Conservation (phyloP, 2,888 invertebrate species). For the Ephialtes manifestator region DNA sequence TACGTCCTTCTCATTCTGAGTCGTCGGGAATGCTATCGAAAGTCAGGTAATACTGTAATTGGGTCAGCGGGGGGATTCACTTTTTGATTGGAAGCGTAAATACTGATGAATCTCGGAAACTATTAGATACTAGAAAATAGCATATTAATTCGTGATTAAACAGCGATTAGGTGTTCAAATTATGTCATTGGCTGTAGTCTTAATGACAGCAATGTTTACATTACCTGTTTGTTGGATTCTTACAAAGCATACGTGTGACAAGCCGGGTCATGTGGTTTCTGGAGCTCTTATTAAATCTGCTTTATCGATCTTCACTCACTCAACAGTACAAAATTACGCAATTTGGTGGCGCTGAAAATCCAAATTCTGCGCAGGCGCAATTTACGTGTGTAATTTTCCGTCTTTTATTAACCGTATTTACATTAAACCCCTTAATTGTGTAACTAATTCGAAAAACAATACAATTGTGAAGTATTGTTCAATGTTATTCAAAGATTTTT, state of each 20-base stretch:
- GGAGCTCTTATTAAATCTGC: constrained; percentile 11
- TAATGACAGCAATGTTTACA: constrained; percentile 7
- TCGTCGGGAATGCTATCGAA: not conserved
- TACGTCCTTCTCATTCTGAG: not conserved
- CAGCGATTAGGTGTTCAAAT: not conserved
- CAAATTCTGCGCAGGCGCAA: not conserved
- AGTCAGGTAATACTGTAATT: constrained; percentile 2
- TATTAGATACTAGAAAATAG: not conserved
- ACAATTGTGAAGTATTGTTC: not conserved
- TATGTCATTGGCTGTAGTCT: not conserved
- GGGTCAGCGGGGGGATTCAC: not conserved
- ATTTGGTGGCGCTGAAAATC: not conserved
- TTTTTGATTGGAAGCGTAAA: not conserved
- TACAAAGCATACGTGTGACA: constrained; percentile 14
- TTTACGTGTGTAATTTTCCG: not conserved
- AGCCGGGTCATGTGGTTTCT: constrained; percentile 21
- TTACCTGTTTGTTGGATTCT: constrained; percentile 23
- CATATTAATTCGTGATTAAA: not conserved
- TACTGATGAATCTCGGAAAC: not conserved
- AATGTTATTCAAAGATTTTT: not conserved
- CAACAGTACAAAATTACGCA: not conserved
- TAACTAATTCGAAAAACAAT: too few relatives aligned
- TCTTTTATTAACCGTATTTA: not conserved
- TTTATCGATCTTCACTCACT: constrained; percentile 25
- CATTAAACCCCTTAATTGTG: too few relatives aligned